Conservation (phyloP, 2,113 vertebrate species). For the Coregonus clupeaformis region DNA sequence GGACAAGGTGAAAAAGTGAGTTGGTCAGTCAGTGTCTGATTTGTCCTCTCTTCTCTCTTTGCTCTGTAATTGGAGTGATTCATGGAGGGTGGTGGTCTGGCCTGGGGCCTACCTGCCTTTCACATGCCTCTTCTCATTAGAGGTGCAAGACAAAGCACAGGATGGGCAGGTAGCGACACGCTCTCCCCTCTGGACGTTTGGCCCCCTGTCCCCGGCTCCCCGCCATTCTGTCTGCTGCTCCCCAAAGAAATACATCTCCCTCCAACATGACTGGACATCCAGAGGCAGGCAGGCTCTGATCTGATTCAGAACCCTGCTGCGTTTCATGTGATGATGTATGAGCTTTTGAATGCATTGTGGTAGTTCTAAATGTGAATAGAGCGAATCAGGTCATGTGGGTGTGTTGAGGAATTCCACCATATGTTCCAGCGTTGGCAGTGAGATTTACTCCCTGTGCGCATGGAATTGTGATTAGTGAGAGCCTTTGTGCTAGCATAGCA, state of each 20-base stretch:
- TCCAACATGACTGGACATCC: constrained; percentile 52
- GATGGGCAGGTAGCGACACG: constrained; percentile 65
- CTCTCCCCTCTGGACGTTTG: constrained; percentile 58
- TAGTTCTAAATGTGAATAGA: constrained; percentile 47
- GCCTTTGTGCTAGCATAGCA: constrained; percentile 43
- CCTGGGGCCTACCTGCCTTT: constrained; percentile 65
- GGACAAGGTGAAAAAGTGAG: constrained; percentile 7
- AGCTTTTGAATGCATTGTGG: constrained; percentile 38
- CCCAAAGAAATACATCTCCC: constrained; percentile 48
- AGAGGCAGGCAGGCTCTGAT: constrained; percentile 15
- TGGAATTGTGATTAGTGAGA: constrained; percentile 57
- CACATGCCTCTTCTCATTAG: constrained; percentile 51
- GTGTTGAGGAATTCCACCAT: constrained; percentile 38
- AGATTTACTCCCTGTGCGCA: constrained; percentile 53
- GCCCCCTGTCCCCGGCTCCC: constrained; percentile 36
- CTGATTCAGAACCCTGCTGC: constrained; percentile 20
- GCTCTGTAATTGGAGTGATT: constrained; percentile 76
- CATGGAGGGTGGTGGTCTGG: constrained; percentile 69
- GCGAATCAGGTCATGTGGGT: constrained; percentile 20
- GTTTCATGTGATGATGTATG: constrained; percentile 30
- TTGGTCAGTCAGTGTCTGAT: constrained; percentile 4
- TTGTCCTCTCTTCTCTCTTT: constrained; percentile 13
- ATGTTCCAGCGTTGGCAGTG: constrained; percentile 43
- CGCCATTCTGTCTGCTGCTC: constrained; percentile 53
- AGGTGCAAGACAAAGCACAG: constrained; percentile 37